Base-by-base conservation (phyloP, 1,140 invertebrate genomes). In the Teleopsis dalmanni region DNA sequence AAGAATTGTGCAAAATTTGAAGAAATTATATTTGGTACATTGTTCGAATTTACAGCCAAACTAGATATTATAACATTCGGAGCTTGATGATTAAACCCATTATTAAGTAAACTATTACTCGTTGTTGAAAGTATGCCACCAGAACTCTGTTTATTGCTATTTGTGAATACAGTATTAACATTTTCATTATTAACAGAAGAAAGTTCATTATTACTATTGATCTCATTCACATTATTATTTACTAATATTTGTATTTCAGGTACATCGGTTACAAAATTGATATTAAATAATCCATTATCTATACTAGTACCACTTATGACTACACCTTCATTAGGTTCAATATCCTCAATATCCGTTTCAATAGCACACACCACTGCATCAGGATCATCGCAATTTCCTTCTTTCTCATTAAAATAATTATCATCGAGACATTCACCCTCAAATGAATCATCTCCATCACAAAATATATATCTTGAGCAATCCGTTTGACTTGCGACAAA, bases 391-490 rank as follows among this genome's bases (percentile, higher is more conserved):
- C 65, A 68, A 10, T 45, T 40, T 1, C 57, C 60, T 8, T 56
- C 49, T 13, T 54, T 53, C 1, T 42, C 7, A 26, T 68, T 62
- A 22, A 67, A 68, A 35, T 63, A 65, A 27, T 65, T 56, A 2
- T 58, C 64, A 1, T 43, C 56, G 11, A 58, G 56, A 38, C 65
- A 68, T 8, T 65, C 55, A 16, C 65, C 65, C 36, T 55, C 47
- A 2, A 51, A 13, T 4, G 65, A 68, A 31, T 65, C 56, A 8
- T 62, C 62, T 8, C 58, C 65, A 43, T 54, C 50, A 26, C 65
- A 68, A 26, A 61, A 68, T 1, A 68, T 54, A 48, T 68, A 68
- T 11, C 56, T 56, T 22, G 60, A 53, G 11, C 65, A 68, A 42
- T 42, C 63, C 1, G 59, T 52, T 42, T 52, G 55, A 27, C 62